These are phyloP conservation scores for Neogobius melanostomus DNA, from an alignment of 2,113 vertebrate species.

Conservation along the genomic window DNA sequence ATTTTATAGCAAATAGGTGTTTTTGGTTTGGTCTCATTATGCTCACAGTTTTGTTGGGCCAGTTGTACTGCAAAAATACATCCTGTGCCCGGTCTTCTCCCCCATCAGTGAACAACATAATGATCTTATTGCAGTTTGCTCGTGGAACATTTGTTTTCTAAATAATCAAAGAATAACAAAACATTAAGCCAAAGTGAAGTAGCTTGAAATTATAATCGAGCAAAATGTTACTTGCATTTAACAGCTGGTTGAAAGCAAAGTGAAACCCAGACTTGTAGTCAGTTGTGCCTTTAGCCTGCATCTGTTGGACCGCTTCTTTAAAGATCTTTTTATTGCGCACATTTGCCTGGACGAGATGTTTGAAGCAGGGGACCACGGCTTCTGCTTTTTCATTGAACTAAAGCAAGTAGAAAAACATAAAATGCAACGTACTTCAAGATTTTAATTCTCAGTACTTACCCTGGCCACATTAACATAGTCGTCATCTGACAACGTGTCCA, in stretches of 20 bases:
- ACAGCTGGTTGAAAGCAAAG: constrained; percentile 96
- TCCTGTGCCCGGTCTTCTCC: constrained; percentile 97
- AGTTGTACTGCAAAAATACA: constrained; percentile 97
- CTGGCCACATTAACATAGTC: constrained; percentile 81
- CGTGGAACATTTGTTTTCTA: constrained; percentile 90
- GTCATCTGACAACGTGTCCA: constrained; percentile 93
- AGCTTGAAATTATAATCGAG: background rate
- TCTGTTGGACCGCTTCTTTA: constrained; percentile 93
- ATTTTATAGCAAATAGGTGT: background rate
- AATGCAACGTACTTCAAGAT: background rate
- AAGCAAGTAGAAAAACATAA: background rate
- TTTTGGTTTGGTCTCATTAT: background rate
- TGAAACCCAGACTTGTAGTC: constrained; percentile 98
- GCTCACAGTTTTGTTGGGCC: constrained; percentile 96
- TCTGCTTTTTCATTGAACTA: constrained; percentile 98
- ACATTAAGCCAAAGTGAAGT: background rate
- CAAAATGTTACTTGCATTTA: constrained; percentile 83
- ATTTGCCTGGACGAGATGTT: constrained; percentile 95
- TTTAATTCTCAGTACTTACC: constrained; percentile 47
- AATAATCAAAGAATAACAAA: constrained; percentile 8
- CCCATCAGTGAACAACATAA: constrained; percentile 98
- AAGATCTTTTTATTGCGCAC: constrained; percentile 98
- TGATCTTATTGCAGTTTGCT: constrained; percentile 98
- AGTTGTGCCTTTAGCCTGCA: constrained; percentile 96
- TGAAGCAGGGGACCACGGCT: constrained; percentile 93